Conservation (phyloP, 2,113 vertebrate genomes). For the Apteryx mantelli region DNA sequence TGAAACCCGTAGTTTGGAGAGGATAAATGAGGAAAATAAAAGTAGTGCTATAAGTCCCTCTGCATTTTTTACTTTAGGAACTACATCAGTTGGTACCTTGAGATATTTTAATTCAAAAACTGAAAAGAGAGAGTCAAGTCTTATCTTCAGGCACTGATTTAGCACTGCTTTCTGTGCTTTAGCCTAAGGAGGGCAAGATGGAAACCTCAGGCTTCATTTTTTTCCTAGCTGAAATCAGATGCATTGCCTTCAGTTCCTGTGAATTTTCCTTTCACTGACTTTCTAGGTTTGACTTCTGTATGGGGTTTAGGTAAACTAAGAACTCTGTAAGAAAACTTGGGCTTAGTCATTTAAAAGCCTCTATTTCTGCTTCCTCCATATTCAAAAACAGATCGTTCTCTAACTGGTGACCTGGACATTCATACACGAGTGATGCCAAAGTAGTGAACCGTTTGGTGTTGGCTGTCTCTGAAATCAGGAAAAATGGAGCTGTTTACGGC, state of each 20-base stretch:
- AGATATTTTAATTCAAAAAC: not conserved
- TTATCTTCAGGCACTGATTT: accelerated
- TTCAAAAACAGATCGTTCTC: not conserved
- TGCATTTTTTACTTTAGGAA: not conserved
- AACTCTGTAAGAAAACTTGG: not conserved
- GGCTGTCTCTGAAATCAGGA: not conserved
- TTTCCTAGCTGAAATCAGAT: not conserved
- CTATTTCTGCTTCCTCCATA: not conserved
- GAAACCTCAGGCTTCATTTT: accelerated
- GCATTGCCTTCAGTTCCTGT: not conserved
- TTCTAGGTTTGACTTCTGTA: not conserved
- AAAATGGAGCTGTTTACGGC: not conserved
- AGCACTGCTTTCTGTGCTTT: not conserved
- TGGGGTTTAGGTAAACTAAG: not conserved
- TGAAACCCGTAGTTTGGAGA: not conserved
- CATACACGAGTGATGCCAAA: accelerated
- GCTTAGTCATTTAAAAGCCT: not conserved
- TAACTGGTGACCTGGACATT: not conserved
- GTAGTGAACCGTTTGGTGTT: not conserved
- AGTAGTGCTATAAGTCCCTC: accelerated
- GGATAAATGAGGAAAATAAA: not conserved
- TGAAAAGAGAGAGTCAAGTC: not conserved
- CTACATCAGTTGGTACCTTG: not conserved
- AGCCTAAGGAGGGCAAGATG: not conserved
- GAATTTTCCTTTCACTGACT: not conserved